Percentiles rank a stretch among this genome's conserved stretches.
Conservation (phyloP, 2,797 vertebrate genomes). For the Crocodylus rhombifer region DNA sequence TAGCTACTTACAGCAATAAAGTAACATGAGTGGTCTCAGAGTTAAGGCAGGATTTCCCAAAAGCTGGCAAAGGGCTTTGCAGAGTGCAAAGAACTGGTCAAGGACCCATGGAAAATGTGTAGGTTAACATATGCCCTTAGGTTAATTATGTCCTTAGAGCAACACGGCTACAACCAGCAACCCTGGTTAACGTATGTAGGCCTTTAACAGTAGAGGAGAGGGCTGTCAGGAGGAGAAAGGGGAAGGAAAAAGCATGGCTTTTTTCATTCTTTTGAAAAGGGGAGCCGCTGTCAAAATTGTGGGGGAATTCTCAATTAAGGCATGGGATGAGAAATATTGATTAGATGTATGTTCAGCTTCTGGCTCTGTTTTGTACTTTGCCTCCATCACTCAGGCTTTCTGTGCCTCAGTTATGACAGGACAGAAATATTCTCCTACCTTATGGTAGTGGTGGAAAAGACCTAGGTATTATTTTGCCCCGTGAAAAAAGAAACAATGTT, state of each 20-base stretch:
- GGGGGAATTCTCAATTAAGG: neutral
- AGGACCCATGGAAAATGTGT: neutral
- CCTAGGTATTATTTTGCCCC: constrained; percentile 4
- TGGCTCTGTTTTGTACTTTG: neutral
- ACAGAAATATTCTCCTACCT: constrained; percentile 12
- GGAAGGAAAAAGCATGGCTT: neutral
- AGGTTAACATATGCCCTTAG: neutral
- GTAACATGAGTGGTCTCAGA: neutral
- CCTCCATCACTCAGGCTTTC: neutral
- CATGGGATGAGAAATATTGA: neutral
- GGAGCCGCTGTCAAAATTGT: neutral
- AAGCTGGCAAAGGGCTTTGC: neutral
- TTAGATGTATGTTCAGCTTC: neutral
- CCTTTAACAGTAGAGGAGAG: neutral
- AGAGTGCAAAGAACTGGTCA: accelerated
- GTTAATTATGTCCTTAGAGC: no score
- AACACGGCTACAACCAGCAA: no score
- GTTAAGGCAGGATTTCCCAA: neutral
- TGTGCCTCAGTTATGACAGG: neutral
- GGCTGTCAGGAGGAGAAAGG: neutral
- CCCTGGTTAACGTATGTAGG: no score
- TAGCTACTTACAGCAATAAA: neutral
- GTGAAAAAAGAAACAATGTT: constrained; percentile 39
- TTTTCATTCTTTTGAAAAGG: neutral
- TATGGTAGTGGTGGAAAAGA: neutral